Evolutionary conservation across 2,113 vertebrate genomes (phyloP).

Genomic region (Butorides virescens): DNA sequence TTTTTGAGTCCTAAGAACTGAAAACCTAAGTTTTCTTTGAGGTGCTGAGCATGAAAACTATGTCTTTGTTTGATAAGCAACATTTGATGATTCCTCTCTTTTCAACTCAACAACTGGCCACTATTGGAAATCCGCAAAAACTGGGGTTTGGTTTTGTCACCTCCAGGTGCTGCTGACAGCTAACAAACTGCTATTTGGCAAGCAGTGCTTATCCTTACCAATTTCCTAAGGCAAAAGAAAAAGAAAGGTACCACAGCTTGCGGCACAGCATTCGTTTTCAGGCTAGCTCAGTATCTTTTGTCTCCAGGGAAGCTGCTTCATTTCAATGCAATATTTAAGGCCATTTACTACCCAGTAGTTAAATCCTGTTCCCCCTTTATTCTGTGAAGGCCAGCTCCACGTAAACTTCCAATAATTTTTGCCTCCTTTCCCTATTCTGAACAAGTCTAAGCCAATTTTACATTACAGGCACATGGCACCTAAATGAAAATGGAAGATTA

Average conservation of each 20-base stretch:
- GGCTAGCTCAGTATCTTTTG: neutral
- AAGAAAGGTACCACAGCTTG: neutral
- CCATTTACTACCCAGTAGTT: neutral
- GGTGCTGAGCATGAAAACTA: constrained; percentile 59
- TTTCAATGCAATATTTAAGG: neutral
- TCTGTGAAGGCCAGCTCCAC: neutral
- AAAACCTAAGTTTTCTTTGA: constrained; percentile 67
- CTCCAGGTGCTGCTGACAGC: constrained; percentile 43
- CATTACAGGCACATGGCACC: neutral
- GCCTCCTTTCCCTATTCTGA: neutral
- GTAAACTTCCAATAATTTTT: neutral
- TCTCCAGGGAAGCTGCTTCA: neutral
- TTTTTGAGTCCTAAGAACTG: constrained; percentile 37
- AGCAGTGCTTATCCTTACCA: neutral
- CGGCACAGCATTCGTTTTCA: neutral
- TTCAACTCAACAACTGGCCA: constrained; percentile 43
- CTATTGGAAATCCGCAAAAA: neutral
- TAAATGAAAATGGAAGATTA: neutral
- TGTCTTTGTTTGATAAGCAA: constrained; percentile 70
- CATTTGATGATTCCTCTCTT: constrained; percentile 57
- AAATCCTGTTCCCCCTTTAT: neutral
- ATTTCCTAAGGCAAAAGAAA: neutral
- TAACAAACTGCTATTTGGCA: constrained; percentile 55
- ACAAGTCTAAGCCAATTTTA: neutral
- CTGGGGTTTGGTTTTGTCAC: constrained; percentile 38